Conservation (phyloP, 2,888 invertebrate genomes). For the Hipparchia semele region DNA sequence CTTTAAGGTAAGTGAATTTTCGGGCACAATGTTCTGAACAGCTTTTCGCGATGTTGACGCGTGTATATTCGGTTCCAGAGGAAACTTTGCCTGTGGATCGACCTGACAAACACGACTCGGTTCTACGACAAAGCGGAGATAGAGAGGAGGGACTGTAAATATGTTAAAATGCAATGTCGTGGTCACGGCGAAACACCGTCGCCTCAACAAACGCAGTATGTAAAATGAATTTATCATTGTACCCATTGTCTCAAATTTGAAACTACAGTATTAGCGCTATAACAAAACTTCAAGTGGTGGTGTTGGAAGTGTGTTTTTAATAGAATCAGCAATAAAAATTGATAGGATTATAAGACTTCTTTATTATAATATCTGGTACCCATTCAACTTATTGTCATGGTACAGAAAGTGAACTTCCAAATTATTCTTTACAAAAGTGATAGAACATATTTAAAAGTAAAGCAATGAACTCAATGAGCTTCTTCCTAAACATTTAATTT, state of each 20-base stretch:
- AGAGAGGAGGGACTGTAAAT: slow-evolving; percentile 89
- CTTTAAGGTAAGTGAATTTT: slow-evolving; percentile 84
- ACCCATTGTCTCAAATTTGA: too few relatives aligned
- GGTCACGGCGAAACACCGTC: slow-evolving; percentile 97
- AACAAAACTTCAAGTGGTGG: too few relatives aligned
- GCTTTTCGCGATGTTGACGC: slow-evolving; percentile 36
- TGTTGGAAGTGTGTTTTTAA: too few relatives aligned
- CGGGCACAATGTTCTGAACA: slow-evolving; percentile 24
- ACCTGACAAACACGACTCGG: slow-evolving; percentile 96
- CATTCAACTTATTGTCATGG: too few relatives aligned
- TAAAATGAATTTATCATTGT: not conserved
- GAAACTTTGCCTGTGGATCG: slow-evolving; percentile 97
- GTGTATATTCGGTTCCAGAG: slow-evolving; percentile 77
- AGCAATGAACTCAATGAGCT: too few relatives aligned
- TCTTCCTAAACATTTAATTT: too few relatives aligned
- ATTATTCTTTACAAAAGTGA: too few relatives aligned
- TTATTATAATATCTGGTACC: too few relatives aligned
- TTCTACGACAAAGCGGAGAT: slow-evolving; percentile 95
- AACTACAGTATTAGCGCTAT: not conserved
- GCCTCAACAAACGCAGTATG: slow-evolving; percentile 87
- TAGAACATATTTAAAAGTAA: too few relatives aligned
- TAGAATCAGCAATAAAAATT: too few relatives aligned
- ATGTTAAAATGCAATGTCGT: slow-evolving; percentile 94
- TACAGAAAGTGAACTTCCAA: too few relatives aligned
- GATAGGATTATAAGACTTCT: too few relatives aligned